Evolutionary conservation across 2,888 invertebrate species (phyloP), one percentile per base, ranked within the genome.

Genomic region (Coleophora flavipennella): DNA sequence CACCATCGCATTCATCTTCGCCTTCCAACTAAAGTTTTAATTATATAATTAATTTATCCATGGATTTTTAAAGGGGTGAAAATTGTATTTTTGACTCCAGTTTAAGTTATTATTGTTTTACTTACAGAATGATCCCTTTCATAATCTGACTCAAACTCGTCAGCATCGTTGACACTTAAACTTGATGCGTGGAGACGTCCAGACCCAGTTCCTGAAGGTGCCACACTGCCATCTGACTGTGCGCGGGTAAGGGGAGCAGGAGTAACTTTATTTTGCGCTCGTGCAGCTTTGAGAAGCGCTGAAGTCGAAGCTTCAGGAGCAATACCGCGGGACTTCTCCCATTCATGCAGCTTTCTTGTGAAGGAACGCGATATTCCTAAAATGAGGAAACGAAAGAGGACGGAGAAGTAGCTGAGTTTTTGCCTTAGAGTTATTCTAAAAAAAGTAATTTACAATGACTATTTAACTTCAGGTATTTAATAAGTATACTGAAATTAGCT

Each of bases 321-420:
- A 42, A 95, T 94, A 1, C 94, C 94, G 43, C 91, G 85, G n/a
- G 93, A 92, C 57, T 94, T 93, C 64, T 94, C 93, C 96, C 96
- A 96, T 67, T 96, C 95, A 67, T 95, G 95, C 0, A 96, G 85
- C 59, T 94, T 95, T 20, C 92, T 90, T 0, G 95, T 95, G 69
- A 96, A 96, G 51, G 95, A 95, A 33, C 94, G 88, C 0, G 95
- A 95, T 51, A 96, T 94, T 8, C 89, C 85, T 85, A 43, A 13
- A 32, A 26, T 34, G 29, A 8, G 13, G 10, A 20, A 20, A 20
- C 3, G 6, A 20, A 20, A 20, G 20, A 4, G 20, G n/a, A n/a
- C n/a, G n/a, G n/a, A n/a, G n/a, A n/a, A n/a, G n/a, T n/a, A n/a
- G n/a, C n/a, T n/a, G n/a, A n/a, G n/a, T n/a, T n/a, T n/a, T n/a